These are phyloP conservation scores for Mesaphorura yosii DNA, from an alignment of 1,140 invertebrate species.

Conservation along the genomic window DNA sequence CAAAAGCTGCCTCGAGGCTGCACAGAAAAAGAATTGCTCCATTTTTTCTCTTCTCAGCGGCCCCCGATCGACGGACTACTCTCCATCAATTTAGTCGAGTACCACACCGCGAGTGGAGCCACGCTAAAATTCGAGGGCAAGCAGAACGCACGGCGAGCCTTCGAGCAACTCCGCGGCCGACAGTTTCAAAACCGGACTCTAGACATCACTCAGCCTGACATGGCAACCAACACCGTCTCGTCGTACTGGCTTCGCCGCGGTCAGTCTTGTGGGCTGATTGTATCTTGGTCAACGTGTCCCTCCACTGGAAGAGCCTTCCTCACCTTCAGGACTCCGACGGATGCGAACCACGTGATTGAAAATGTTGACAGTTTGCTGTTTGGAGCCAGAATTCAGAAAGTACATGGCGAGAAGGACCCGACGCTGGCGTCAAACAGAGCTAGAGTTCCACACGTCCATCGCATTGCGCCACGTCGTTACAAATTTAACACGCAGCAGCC, in stretches of 20 bases:
- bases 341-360: not conserved
- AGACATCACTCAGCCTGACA: no score
- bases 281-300: constrained; percentile 1
- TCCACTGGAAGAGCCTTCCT: not conserved
- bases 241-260: no score
- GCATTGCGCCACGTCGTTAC: no score
- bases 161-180: not conserved
- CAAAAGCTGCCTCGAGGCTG: not conserved
- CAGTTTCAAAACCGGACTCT: not conserved
- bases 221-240: no score
- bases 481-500: no score
- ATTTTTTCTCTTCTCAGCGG: not conserved
- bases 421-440: no score
- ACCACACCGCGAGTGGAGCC: no score
- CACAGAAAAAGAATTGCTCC: not conserved
- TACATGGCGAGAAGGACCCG: not conserved
- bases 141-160: not conserved
- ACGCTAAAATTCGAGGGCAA: constrained; percentile 1
- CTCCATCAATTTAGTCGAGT: no score
- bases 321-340: not conserved
- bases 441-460: no score
- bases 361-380: not conserved
- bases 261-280: no score
- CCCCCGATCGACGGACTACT: no score
- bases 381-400: not conserved